These are phyloP conservation scores for Heliconius hewitsoni DNA, from an alignment of 1,140 invertebrate species.

Conservation along the genomic window DNA sequence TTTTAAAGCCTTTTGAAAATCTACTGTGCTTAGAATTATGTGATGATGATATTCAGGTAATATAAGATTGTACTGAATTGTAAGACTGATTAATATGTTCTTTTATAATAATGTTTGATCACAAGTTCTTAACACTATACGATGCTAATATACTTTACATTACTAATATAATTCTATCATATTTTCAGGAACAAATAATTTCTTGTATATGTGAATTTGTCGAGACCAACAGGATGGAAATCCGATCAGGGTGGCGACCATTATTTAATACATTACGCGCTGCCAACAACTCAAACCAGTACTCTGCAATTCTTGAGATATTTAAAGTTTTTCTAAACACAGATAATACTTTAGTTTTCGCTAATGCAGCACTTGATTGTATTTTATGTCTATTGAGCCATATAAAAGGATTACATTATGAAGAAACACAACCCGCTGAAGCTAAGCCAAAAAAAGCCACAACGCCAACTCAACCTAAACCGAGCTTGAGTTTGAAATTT, in stretches of 20 bases:
- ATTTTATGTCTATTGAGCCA: conserved; percentile 91
- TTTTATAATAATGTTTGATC: too few species aligned
- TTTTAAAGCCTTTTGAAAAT: conserved; percentile 97
- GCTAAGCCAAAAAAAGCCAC: conserved; percentile 68
- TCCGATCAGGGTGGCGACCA: conserved; percentile 95
- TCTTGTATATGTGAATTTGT: conserved; percentile 97
- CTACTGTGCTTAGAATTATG: conserved; percentile 95
- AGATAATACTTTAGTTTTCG: conserved; percentile 95
- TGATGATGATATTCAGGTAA: conserved; percentile 94
- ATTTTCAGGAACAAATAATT: conserved; percentile 90
- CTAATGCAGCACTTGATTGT: conserved; percentile 96
- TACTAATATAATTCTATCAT: conserved; percentile 24
- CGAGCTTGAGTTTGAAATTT: conserved; percentile 70
- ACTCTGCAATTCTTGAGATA: conserved; percentile 92
- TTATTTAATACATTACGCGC: conserved; percentile 94
- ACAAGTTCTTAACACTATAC: too few species aligned
- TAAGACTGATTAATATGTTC: too few species aligned
- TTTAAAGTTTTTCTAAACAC: conserved; percentile 95
- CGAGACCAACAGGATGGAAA: conserved; percentile 95
- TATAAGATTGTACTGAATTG: too few species aligned
- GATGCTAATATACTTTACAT: neutral
- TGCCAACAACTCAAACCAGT: conserved; percentile 87
- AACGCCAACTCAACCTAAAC: conserved; percentile 60
- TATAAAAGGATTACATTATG: conserved; percentile 82
- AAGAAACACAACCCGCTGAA: conserved; percentile 68